Evolutionary conservation across 2,888 invertebrate genomes (phyloP).

Genomic region (Caenorhabditis doughertyi): DNA sequence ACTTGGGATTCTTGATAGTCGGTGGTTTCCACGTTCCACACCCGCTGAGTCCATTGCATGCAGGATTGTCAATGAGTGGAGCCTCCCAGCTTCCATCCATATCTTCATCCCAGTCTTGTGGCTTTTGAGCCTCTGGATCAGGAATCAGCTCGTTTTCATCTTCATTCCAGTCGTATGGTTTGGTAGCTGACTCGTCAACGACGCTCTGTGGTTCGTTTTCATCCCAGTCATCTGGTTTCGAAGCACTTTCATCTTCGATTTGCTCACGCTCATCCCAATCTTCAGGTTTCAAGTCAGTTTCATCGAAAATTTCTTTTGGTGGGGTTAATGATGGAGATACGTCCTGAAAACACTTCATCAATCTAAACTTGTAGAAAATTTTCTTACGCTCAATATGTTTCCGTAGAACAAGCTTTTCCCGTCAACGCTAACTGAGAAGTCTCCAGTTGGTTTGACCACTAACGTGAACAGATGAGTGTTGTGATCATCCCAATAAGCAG

Average conservation of each 20-base stretch:
- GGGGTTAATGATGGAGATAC: slow-evolving; percentile 92
- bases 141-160: slow-evolving; percentile 90
- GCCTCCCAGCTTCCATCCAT: slow-evolving; percentile 99
- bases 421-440: slow-evolving; percentile 90
- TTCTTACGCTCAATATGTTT: slow-evolving; percentile 74
- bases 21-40: slow-evolving; percentile 93
- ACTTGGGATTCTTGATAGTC: slow-evolving; percentile 85
- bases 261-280: slow-evolving; percentile 93
- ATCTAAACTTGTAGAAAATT: background rate
- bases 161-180: slow-evolving; percentile 86
- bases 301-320: slow-evolving; percentile 94
- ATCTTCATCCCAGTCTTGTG: slow-evolving; percentile 96
- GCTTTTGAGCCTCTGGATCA: slow-evolving; percentile 92
- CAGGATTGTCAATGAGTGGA: slow-evolving; percentile 84
- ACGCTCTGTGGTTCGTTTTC: slow-evolving; percentile 93
- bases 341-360: slow-evolving; percentile 67
- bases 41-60: slow-evolving; percentile 87
- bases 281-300: slow-evolving; percentile 89
- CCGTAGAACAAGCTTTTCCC: slow-evolving; percentile 84
- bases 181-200: slow-evolving; percentile 83
- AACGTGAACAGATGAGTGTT: slow-evolving; percentile 92
- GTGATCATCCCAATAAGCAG: slow-evolving; percentile 89
- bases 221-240: slow-evolving; percentile 93
- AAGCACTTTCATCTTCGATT: slow-evolving; percentile 84
- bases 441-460: slow-evolving; percentile 89